These are phyloP conservation scores for Drosophila quadrilineata DNA, from an alignment of 1,140 invertebrate species.

Conservation along the genomic window DNA sequence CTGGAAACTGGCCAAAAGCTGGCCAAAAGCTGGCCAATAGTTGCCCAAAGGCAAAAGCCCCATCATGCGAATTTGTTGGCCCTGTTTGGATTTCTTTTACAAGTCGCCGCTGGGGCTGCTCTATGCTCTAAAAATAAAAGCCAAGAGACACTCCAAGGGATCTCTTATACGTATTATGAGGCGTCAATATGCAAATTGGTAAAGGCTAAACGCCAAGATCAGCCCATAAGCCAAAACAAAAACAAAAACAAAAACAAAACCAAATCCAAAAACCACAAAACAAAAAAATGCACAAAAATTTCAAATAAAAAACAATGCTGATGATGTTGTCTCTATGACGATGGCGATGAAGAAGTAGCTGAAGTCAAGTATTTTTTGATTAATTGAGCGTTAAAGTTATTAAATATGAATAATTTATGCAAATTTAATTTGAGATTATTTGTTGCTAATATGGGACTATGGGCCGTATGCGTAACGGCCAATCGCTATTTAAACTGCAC, in stretches of 20 bases:
- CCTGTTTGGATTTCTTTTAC: conserved; percentile 45
- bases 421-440: conserved; percentile 27
- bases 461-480: conserved; percentile 57
- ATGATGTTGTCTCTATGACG: too few species aligned
- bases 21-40: conserved; percentile 13
- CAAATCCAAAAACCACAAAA: too few species aligned
- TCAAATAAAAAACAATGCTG: too few species aligned
- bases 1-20: conserved; percentile 8
- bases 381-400: conserved; percentile 62
- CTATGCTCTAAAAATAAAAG: conserved; percentile 34
- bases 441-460: conserved; percentile 33
- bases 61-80: conserved; percentile 57
- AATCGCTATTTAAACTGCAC: not conserved
- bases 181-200: conserved; percentile 64
- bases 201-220: not conserved
- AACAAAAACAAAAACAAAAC: too few species aligned
- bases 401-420: conserved; percentile 57
- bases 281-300: too few species aligned
- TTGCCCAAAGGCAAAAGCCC: conserved; percentile 30
- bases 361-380: conserved; percentile 64
- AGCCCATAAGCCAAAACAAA: not conserved
- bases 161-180: conserved; percentile 29
- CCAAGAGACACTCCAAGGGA: conserved; percentile 29
- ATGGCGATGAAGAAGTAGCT: too few species aligned
- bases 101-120: conserved; percentile 39